These are phyloP conservation scores for Ennomos quercinarius DNA, from an alignment of 2,888 invertebrate genomes.

Conservation along the genomic window DNA sequence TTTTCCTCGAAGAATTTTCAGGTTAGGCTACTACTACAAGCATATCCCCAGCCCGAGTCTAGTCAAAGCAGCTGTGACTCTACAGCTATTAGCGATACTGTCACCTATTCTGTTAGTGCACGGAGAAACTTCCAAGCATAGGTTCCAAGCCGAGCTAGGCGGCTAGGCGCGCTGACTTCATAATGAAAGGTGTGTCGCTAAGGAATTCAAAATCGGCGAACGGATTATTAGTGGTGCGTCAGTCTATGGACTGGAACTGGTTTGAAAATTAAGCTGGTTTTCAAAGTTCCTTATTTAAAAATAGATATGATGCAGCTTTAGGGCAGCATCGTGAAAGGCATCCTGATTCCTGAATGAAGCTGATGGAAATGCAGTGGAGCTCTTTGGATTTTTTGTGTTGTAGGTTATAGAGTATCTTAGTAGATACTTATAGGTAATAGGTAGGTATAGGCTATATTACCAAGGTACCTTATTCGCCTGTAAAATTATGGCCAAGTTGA, in stretches of 20 bases:
- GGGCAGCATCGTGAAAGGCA: not conserved
- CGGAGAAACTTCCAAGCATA: conserved; percentile 57
- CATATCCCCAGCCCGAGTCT: conserved; percentile 7
- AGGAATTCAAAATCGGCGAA: conserved; percentile 59
- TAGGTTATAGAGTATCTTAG: too few species aligned
- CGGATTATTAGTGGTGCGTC: conserved; percentile 33
- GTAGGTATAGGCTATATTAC: too few species aligned
- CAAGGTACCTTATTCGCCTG: too few species aligned
- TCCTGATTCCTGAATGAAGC: not conserved
- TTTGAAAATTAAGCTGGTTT: conserved; percentile 29
- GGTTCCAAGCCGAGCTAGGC: conserved; percentile 48
- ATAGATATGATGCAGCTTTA: conserved; percentile 18
- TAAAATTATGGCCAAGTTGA: too few species aligned
- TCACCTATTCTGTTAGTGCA: conserved; percentile 30
- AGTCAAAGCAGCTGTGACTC: conserved; percentile 68
- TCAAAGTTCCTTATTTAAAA: conserved; percentile 27
- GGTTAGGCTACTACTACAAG: not conserved
- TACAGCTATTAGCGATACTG: conserved; percentile 56
- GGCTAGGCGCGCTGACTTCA: conserved; percentile 65
- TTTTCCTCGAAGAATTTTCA: too few species aligned
- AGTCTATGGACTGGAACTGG: conserved; percentile 29
- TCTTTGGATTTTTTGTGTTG: too few species aligned
- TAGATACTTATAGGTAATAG: too few species aligned
- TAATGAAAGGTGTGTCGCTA: conserved; percentile 75
- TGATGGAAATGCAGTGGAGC: too few species aligned